Evolutionary conservation across 1,140 invertebrate genomes (phyloP).

Genomic region (Trichonephila clavipes): DNA sequence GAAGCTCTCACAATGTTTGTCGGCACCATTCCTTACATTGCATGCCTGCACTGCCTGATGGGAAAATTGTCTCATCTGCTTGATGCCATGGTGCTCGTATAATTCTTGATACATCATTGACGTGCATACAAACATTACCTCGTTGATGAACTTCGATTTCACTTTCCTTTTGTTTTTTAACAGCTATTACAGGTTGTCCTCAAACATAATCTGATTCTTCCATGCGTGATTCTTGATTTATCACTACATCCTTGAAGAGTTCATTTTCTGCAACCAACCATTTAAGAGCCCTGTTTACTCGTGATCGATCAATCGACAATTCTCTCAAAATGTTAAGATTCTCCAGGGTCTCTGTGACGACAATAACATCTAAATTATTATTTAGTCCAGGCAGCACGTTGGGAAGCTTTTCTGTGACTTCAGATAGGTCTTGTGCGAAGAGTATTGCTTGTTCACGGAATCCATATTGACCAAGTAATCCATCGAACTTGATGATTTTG

Average conservation of each 20-base stretch:
- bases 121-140: slow-evolving; percentile 6
- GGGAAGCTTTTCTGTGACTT: slow-evolving; percentile 39
- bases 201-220: slow-evolving; percentile 8
- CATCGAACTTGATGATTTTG: slow-evolving; percentile 66
- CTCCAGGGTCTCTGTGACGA: slow-evolving; percentile 13
- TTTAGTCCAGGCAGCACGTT: neutral
- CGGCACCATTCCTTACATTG: neutral
- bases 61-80: no score
- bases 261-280: slow-evolving; percentile 67
- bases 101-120: no score
- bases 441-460: slow-evolving; percentile 35
- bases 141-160: slow-evolving; percentile 11
- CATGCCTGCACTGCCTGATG: no score
- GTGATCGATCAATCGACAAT: slow-evolving; percentile 39
- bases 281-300: slow-evolving; percentile 59
- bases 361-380: slow-evolving; percentile 38
- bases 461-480: slow-evolving; percentile 69
- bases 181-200: neutral
- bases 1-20: slow-evolving; percentile 59
- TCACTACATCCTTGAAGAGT: slow-evolving; percentile 48
- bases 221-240: neutral
- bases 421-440: slow-evolving; percentile 49
- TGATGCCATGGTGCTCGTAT: no score
- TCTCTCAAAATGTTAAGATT: neutral
- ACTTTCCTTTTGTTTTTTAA: neutral